A percentile compares a stretch with the other conserved stretches of the same genome.
These are phyloP conservation scores for Napeogenes sylphis DNA, from an alignment of 2,888 invertebrate genomes.

Conservation along the genomic window DNA sequence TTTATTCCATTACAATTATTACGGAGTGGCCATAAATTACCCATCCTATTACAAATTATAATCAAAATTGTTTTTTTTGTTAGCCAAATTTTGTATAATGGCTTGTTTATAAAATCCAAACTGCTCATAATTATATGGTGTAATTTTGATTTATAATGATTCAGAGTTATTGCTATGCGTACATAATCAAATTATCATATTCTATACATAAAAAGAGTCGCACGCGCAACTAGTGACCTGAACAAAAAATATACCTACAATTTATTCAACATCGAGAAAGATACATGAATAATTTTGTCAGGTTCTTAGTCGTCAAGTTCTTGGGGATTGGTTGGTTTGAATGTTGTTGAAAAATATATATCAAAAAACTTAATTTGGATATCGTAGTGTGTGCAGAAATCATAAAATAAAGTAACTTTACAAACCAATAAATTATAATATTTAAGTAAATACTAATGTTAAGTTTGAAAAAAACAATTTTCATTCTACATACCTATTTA, in stretches of 20 bases:
- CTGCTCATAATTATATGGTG: slow-evolving; percentile 54
- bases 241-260: slow-evolving; percentile 33
- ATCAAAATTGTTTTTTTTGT: slow-evolving; percentile 40
- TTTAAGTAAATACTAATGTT: no score
- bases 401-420: no score
- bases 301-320: slow-evolving; percentile 15
- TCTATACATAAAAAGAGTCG: slow-evolving; percentile 46
- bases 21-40: slow-evolving; percentile 19
- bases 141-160: slow-evolving; percentile 38
- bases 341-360: not conserved
- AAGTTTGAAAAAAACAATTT: no score
- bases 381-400: no score
- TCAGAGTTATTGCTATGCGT: slow-evolving; percentile 47
- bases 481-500: no score
- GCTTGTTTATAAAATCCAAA: slow-evolving; percentile 58
- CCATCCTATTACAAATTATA: slow-evolving; percentile 23
- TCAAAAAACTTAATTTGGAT: no score
- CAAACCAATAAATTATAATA: no score
- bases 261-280: slow-evolving; percentile 21
- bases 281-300: slow-evolving; percentile 25
- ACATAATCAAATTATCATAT: slow-evolving; percentile 59
- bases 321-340: slow-evolving; percentile 12
- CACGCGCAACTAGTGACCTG: slow-evolving; percentile 33
- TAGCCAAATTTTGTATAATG: slow-evolving; percentile 38
- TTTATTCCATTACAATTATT: slow-evolving; percentile 13